These are phyloP conservation scores for Thelaira solivaga DNA, from an alignment of 2,888 invertebrate species.

Conservation along the genomic window DNA sequence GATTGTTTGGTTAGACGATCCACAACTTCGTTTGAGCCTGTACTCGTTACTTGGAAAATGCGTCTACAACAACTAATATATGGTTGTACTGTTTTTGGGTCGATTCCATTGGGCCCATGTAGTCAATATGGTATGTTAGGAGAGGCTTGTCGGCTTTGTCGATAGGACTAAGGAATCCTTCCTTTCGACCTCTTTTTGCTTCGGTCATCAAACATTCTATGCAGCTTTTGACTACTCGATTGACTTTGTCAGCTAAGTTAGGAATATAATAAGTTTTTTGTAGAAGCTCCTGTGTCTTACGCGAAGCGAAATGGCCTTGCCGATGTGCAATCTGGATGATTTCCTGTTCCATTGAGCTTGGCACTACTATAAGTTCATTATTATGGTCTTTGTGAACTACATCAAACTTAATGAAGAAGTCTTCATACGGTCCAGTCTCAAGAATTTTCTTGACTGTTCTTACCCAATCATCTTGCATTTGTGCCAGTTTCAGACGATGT, in stretches of 20 bases:
- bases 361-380: neutral
- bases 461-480: slow-evolving; percentile 43
- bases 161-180: too few relatives aligned
- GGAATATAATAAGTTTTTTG: neutral
- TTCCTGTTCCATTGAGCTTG: neutral
- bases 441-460: slow-evolving; percentile 12
- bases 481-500: slow-evolving; percentile 38
- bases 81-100: neutral
- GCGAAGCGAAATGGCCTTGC: slow-evolving; percentile 34
- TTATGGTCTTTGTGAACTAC: neutral
- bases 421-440: too few relatives aligned
- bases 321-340: slow-evolving; percentile 70
- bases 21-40: too few relatives aligned
- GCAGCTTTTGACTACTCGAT: neutral
- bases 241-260: neutral
- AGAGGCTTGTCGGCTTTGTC: neutral
- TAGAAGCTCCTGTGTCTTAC: neutral
- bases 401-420: neutral
- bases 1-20: neutral
- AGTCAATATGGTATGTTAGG: neutral
- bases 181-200: too few relatives aligned
- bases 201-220: neutral
- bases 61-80: neutral
- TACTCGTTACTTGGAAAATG: neutral
- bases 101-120: too few relatives aligned